phyloP scores from a whole-genome alignment of 2,113 vertebrate species.

The Micronycteris hirsuta region DNA sequence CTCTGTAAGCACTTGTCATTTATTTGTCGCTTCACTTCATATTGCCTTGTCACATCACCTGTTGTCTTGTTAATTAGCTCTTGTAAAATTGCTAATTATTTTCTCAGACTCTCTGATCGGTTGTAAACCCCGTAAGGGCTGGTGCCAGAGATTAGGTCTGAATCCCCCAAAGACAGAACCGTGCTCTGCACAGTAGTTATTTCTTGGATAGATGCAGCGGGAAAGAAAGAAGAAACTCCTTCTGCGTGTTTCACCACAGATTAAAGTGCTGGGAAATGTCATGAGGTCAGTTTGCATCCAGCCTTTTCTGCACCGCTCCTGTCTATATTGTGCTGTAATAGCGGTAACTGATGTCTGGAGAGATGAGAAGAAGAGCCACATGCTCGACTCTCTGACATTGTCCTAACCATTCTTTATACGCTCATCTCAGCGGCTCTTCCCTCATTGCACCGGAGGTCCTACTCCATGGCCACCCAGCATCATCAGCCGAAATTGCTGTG shows the following conservation, averaged over 20 bases:
- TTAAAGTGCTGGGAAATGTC: neutral
- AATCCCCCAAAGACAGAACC: neutral
- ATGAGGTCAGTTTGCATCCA: neutral
- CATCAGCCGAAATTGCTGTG: neutral
- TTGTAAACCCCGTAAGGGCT: constrained; percentile 11
- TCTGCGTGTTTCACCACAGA: neutral
- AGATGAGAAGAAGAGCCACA: neutral
- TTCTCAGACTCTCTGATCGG: constrained; percentile 30
- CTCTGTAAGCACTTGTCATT: neutral
- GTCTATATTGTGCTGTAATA: neutral
- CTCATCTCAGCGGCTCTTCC: neutral
- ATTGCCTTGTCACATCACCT: constrained; percentile 42
- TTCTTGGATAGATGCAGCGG: constrained; percentile 27
- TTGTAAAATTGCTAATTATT: constrained; percentile 60
- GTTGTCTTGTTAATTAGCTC: constrained; percentile 66
- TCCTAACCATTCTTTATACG: neutral
- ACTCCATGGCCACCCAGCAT: neutral
- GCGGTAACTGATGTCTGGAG: neutral
- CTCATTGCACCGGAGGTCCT: neutral
- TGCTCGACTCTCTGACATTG: neutral
- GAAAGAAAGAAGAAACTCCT: neutral
- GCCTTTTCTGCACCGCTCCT: neutral
- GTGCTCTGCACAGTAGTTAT: neutral
- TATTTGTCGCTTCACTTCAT: constrained; percentile 53
- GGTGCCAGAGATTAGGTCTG: neutral